Percentiles rank a stretch among this genome's conserved stretches.
phyloP scores from a whole-genome alignment of 2,888 invertebrate genomes.

The Chloroclystis v-ata region DNA sequence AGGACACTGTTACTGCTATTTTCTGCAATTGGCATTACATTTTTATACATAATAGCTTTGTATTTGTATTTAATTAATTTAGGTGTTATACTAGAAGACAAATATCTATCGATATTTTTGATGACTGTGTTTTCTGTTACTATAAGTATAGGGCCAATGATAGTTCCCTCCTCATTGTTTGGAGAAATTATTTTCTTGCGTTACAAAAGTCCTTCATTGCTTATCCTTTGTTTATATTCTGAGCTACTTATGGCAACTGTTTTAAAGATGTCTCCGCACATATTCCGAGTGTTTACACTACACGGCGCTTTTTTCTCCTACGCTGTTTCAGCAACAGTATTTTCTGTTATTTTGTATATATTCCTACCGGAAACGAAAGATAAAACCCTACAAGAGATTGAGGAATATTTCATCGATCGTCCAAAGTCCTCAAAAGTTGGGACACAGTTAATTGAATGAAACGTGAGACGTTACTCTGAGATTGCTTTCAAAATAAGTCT shows the following conservation, averaged over 20 bases:
- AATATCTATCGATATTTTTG: slow-evolving; percentile 40
- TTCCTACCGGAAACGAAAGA: slow-evolving; percentile 50
- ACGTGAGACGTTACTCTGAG: slow-evolving; percentile 7
- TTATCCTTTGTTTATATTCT: slow-evolving; percentile 40
- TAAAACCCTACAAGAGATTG: slow-evolving; percentile 47
- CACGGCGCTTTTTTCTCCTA: slow-evolving; percentile 49
- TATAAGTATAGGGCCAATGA: slow-evolving; percentile 55
- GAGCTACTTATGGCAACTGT: slow-evolving; percentile 42
- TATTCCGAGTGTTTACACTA: slow-evolving; percentile 42
- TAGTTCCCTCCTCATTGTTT: slow-evolving; percentile 46
- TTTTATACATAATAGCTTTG: slow-evolving; percentile 45
- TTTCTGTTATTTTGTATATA: slow-evolving; percentile 39
- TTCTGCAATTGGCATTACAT: slow-evolving; percentile 41
- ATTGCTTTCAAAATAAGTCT: slow-evolving; percentile 11
- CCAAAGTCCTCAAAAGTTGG: slow-evolving; percentile 27
- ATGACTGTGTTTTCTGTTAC: slow-evolving; percentile 46
- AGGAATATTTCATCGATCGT: slow-evolving; percentile 38
- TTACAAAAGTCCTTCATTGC: slow-evolving; percentile 43
- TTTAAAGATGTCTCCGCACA: slow-evolving; percentile 45
- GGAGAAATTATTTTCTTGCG: slow-evolving; percentile 51
- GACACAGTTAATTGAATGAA: slow-evolving; percentile 34
- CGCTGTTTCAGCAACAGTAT: slow-evolving; percentile 39
- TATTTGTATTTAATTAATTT: slow-evolving; percentile 47
- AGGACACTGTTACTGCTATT: slow-evolving; percentile 44
- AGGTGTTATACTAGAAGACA: slow-evolving; percentile 38